Evolutionary conservation across 1,140 invertebrate species (phyloP), one percentile per base, ranked within the genome.

Genomic region (Magallana gigas): DNA sequence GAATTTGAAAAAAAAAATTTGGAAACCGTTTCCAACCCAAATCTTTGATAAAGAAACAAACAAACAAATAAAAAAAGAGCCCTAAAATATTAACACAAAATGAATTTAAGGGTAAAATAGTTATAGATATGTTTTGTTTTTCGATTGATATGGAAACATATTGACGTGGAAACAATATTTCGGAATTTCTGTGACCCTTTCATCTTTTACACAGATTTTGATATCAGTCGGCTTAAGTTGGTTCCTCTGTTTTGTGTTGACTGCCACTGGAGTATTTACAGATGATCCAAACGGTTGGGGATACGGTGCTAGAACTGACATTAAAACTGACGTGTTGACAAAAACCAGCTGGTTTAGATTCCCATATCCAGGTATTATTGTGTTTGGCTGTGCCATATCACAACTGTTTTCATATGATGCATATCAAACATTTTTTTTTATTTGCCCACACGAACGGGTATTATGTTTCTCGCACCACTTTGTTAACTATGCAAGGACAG

Each of bases 311-410:
- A 95, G 97, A 85, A 97, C 97, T 0, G 98, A 98, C 92, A 96
- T 96, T 7, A 97, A 97, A 91, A 90, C 97, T 0, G 96, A 96
- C 86, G 97, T 97, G 85, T 94, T 98, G 18, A 94, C 95, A n/a
- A 96, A 97, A 90, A 96, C 97, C 1, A 96, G 96, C 0, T 98
- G 97, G 97, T 97, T 98, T 93, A 95, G 97, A 29, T 92, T 98
- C 57, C 97, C 97, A 9, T 98, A 98, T 95, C 98, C 98, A 90
- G 96, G 96, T 97, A 93, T 48, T 48, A 2, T 48, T 48, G 36
- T 48, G 36, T 1, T 36, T 36, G 36, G 36, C 3, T 36, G n/a
- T 36, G 36, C 36, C 36, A 1, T 1, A 3, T 36, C 36, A 36
- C 36, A 36, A 36, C 3, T 36, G 36, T 1, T 36, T 36, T 3